These are phyloP conservation scores for Hermodice carunculata DNA, from an alignment of 2,888 invertebrate species.

Conservation along the genomic window DNA sequence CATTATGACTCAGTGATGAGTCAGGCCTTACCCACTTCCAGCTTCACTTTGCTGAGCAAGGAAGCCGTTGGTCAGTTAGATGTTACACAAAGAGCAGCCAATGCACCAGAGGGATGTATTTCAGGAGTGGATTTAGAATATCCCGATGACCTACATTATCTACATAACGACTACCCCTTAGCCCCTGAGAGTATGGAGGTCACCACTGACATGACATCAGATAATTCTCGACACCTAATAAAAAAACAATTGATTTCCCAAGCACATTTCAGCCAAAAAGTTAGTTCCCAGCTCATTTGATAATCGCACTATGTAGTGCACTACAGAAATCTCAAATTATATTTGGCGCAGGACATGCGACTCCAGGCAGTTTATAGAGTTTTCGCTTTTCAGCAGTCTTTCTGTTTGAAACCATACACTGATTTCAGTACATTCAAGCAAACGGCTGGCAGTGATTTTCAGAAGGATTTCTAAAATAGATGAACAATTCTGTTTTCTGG, in stretches of 20 bases:
- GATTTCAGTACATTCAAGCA: conserved; percentile 47
- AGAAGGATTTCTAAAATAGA: conserved; percentile 57
- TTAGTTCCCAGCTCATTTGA: background rate
- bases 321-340: background rate
- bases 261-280: background rate
- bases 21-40: background rate
- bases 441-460: conserved; percentile 57
- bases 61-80: background rate
- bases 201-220: background rate
- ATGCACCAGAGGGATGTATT: conserved; percentile 53
- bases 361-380: too few relatives aligned
- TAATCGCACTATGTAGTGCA: background rate
- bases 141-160: conserved; percentile 62
- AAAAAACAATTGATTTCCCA: too few relatives aligned
- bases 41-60: background rate
- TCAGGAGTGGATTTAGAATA: conserved; percentile 70
- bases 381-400: conserved; percentile 49
- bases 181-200: conserved; percentile 41
- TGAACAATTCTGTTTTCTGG: conserved; percentile 59
- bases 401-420: conserved; percentile 58
- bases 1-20: background rate
- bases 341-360: background rate
- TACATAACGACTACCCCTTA: conserved; percentile 56
- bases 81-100: background rate
- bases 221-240: too few relatives aligned